These are phyloP conservation scores for Willisornis vidua DNA, from an alignment of 2,113 vertebrate genomes.

Conservation along the genomic window DNA sequence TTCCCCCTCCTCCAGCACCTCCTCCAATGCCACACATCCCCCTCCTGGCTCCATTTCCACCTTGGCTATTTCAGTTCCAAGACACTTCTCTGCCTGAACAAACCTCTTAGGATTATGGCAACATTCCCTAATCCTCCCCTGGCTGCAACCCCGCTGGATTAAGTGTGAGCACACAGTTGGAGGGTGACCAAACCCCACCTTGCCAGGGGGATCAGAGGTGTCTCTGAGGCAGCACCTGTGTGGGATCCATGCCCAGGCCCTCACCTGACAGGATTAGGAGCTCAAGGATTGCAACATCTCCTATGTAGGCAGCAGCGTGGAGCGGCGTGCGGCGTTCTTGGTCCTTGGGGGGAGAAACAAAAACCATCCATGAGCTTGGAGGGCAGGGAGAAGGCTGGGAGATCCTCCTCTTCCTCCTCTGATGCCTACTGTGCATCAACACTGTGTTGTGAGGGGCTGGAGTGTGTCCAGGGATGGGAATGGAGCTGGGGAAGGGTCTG, in stretches of 20 bases:
- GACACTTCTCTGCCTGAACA: not conserved
- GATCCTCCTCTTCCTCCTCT: not conserved
- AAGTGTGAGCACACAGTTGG: not conserved
- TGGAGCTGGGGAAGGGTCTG: not conserved
- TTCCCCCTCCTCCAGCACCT: not conserved
- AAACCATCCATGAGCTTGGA: rapidly evolving
- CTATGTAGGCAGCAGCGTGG: slow-evolving; percentile 95
- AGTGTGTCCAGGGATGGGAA: not conserved
- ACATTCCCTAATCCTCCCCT: not conserved
- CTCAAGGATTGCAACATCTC: slow-evolving; percentile 89
- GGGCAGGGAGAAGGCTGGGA: not conserved
- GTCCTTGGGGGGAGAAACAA: slow-evolving; percentile 77
- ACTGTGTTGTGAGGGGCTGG: not conserved
- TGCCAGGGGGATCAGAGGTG: not conserved
- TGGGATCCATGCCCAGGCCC: not conserved
- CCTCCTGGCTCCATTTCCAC: not conserved
- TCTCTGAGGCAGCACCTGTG: not conserved
- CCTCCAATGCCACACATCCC: not conserved
- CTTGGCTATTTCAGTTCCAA: not conserved
- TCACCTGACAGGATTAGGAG: slow-evolving; percentile 93
- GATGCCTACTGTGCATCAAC: not conserved
- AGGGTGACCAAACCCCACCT: not conserved
- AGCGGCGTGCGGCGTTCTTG: slow-evolving; percentile 91
- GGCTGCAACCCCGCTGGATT: not conserved
- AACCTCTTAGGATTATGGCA: not conserved